Evolutionary conservation across 2,888 invertebrate species (phyloP).

Genomic region (Sylvicola cinctus): DNA sequence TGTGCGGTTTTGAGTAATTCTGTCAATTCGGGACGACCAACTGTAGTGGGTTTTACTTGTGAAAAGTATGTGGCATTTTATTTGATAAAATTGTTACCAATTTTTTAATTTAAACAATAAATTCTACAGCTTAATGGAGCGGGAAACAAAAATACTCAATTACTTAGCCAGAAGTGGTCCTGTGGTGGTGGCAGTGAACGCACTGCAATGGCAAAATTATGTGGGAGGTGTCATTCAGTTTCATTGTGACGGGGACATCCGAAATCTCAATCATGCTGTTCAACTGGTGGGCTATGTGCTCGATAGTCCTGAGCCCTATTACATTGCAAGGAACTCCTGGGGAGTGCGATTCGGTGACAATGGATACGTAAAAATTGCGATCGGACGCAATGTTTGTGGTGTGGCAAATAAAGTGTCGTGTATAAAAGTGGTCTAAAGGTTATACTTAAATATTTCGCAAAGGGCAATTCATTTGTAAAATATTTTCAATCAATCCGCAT

Average conservation of each 20-base stretch:
- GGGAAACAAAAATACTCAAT: conserved; percentile 9
- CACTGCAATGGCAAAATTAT: conserved; percentile 70
- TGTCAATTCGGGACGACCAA: neutral
- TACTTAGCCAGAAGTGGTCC: conserved; percentile 51
- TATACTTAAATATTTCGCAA: no score
- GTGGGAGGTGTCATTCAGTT: conserved; percentile 65
- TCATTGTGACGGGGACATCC: conserved; percentile 43
- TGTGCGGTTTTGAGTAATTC: neutral
- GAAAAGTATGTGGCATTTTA: conserved; percentile 7
- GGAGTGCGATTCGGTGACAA: conserved; percentile 50
- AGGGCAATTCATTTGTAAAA: no score
- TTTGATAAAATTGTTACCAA: neutral
- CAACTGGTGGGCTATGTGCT: conserved; percentile 67
- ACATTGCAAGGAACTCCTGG: conserved; percentile 75
- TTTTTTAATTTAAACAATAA: neutral
- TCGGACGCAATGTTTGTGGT: conserved; percentile 60
- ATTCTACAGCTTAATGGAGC: conserved; percentile 8
- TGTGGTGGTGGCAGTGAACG: conserved; percentile 62
- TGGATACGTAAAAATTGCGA: conserved; percentile 56
- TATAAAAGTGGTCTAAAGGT: conserved; percentile 2
- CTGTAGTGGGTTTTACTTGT: conserved; percentile 7
- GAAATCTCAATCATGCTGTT: conserved; percentile 59
- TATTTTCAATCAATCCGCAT: no score
- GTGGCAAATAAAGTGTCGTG: conserved; percentile 50
- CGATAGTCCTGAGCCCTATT: conserved; percentile 48